phyloP scores from a whole-genome alignment of 2,113 vertebrate species.

The Sclerurus mexicanus region DNA sequence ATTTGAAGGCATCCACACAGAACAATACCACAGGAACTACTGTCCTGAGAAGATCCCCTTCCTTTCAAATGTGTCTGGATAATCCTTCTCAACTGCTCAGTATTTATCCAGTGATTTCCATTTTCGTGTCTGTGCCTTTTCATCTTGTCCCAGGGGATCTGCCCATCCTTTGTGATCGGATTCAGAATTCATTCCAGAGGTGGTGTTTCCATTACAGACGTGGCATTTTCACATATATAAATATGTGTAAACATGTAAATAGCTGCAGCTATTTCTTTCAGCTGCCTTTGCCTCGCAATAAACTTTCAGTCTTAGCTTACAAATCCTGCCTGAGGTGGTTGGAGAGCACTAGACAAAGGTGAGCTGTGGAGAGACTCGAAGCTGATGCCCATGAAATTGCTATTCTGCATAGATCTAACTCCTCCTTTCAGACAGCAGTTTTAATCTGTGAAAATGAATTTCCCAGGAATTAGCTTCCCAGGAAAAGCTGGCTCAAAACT shows the following conservation, averaged over 20 bases:
- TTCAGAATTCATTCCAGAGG: not conserved
- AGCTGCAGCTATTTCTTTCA: not conserved
- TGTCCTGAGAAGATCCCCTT: not conserved
- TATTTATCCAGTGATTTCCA: not conserved
- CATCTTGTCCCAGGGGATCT: not conserved
- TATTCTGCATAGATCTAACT: not conserved
- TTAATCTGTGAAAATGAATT: not conserved
- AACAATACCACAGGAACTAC: not conserved
- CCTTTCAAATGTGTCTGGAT: not conserved
- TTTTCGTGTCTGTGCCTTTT: fast-evolving
- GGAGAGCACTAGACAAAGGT: fast-evolving
- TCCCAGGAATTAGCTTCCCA: not conserved
- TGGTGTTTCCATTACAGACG: not conserved
- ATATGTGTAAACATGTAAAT: no score
- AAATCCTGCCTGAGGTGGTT: not conserved
- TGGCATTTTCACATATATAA: not conserved
- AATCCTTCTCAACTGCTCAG: not conserved
- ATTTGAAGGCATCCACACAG: fast-evolving
- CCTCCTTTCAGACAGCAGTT: not conserved
- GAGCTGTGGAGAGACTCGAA: not conserved
- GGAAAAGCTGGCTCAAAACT: not conserved
- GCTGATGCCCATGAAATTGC: not conserved
- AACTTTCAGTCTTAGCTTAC: not conserved
- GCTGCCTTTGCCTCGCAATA: not conserved
- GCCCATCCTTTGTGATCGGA: not conserved